Percentiles rank a stretch among this genome's conserved stretches.
phyloP scores from a whole-genome alignment of 2,888 invertebrate genomes.

The Philereme transversata region DNA sequence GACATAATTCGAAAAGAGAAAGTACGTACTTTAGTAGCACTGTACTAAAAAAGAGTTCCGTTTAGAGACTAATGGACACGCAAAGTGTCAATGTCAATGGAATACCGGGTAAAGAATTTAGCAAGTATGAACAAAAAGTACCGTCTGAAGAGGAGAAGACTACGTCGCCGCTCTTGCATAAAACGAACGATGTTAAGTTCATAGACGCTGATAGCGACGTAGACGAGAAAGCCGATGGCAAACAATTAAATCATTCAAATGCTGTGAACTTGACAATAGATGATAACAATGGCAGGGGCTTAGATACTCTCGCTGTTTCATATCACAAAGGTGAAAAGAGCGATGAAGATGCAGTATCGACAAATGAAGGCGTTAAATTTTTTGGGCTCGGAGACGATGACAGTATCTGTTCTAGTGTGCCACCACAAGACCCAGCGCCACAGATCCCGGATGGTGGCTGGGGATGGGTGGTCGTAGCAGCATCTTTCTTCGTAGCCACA shows the following conservation, averaged over 20 bases:
- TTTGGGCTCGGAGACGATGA: conserved; percentile 80
- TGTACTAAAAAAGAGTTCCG: conserved; percentile 59
- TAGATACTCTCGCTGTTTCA: conserved; percentile 59
- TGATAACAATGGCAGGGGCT: conserved; percentile 42
- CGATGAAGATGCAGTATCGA: conserved; percentile 73
- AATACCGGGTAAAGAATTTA: conserved; percentile 72
- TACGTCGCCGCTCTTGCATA: conserved; percentile 72
- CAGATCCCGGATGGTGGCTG: conserved; percentile 93
- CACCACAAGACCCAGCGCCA: conserved; percentile 70
- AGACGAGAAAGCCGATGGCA: conserved; percentile 53
- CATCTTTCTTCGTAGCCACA: conserved; percentile 93
- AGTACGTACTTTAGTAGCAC: conserved; percentile 56
- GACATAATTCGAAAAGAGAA: conserved; percentile 52
- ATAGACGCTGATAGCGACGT: conserved; percentile 65
- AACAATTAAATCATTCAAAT: conserved; percentile 66
- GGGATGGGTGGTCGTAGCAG: conserved; percentile 95
- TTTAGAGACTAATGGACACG: conserved; percentile 74
- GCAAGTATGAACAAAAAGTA: conserved; percentile 69
- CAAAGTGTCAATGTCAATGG: conserved; percentile 74
- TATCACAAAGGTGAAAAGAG: conserved; percentile 58
- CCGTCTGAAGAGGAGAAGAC: conserved; percentile 80
- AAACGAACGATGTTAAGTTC: conserved; percentile 63
- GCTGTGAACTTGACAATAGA: conserved; percentile 71
- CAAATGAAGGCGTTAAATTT: conserved; percentile 80
- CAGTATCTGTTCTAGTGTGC: conserved; percentile 74